phyloP scores from a whole-genome alignment of 2,113 vertebrate genomes.

The Corydoras maculifer region DNA sequence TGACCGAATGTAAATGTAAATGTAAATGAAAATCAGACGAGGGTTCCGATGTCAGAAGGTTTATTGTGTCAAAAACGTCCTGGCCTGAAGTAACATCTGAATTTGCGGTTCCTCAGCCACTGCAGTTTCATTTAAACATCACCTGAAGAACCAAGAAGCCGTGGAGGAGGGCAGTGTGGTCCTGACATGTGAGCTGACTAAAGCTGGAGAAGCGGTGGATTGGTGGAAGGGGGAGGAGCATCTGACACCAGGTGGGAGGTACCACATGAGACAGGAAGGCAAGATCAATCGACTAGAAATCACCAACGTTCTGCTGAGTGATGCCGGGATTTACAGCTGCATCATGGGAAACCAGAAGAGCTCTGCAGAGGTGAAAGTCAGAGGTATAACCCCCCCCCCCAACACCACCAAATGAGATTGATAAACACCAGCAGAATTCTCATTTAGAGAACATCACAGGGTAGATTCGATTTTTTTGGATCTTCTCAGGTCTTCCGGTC shows the following conservation, averaged over 20 bases:
- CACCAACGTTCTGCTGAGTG: conserved; percentile 59
- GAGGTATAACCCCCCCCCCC: conserved; percentile 47
- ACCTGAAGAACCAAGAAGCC: conserved; percentile 58
- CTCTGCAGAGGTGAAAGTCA: conserved; percentile 71
- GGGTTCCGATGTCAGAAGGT: too few species aligned
- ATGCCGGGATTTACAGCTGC: conserved; percentile 77
- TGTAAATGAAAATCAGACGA: too few species aligned
- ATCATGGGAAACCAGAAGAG: conserved; percentile 70
- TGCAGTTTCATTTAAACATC: conserved; percentile 35
- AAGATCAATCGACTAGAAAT: conserved; percentile 68
- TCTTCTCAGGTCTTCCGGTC: conserved; percentile 58
- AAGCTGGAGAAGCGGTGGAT: conserved; percentile 62
- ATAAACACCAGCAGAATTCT: too few species aligned
- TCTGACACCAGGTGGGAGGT: conserved; percentile 57
- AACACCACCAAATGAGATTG: too few species aligned
- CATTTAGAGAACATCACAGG: too few species aligned
- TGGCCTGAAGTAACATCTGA: too few species aligned
- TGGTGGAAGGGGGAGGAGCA: conserved; percentile 74
- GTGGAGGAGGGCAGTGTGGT: conserved; percentile 59
- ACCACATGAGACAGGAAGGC: conserved; percentile 67
- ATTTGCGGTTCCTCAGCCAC: not conserved
- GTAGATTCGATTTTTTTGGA: too few species aligned
- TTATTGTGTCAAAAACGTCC: too few species aligned
- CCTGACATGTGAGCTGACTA: conserved; percentile 71
- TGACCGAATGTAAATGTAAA: too few species aligned